Base-by-base conservation (phyloP, 1,140 invertebrate species). In the Drosophila subobscura region DNA sequence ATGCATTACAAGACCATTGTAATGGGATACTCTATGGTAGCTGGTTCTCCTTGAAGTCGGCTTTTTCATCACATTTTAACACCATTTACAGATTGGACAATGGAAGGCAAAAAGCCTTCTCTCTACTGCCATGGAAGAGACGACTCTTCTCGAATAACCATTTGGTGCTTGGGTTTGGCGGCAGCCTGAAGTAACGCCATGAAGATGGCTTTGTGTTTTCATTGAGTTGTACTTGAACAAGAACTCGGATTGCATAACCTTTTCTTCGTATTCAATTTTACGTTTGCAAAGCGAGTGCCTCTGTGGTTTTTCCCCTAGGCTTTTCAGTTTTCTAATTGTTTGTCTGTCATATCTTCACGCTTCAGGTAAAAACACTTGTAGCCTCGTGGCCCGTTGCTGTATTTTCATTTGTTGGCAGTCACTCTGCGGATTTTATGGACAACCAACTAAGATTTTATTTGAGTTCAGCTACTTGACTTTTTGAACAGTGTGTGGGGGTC, bases 241-340 rank as follows among this genome's bases (percentile, higher is more conserved):
- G 72, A 76, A 76, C 72, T 76, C 72, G 72, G 54, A 76, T 76
- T 76, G 72, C 72, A 76, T 66, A 75, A 75, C 55, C 41, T 49
- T 49, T 67, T 55, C 51, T 49, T 65, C 42, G 40, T 40, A 55
- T 50, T 57, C 33, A 57, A 45, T 55, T 51, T 51, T 55, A 37
- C 44, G 29, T 46, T 73, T 73, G 71, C 52, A 23, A 23, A 25
- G 27, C 27, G 8, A 42, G 53, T 22, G 10, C 14, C 23, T 33
- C 16, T 50, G 45, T 3, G 33, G 29, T 12, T 20, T 52, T 57
- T 71, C n/a, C 5, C 44, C 42, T 20, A 4, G 33, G 33, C 33
- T 37, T 12, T 56, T 46, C 22, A 37, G 33, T 52, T 74, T 73
- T 73, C 52, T 73, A 73, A 64, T 74, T 73, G 71, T 66, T 57